phyloP scores from a whole-genome alignment of 2,113 vertebrate genomes.

The Alethe castanea region DNA sequence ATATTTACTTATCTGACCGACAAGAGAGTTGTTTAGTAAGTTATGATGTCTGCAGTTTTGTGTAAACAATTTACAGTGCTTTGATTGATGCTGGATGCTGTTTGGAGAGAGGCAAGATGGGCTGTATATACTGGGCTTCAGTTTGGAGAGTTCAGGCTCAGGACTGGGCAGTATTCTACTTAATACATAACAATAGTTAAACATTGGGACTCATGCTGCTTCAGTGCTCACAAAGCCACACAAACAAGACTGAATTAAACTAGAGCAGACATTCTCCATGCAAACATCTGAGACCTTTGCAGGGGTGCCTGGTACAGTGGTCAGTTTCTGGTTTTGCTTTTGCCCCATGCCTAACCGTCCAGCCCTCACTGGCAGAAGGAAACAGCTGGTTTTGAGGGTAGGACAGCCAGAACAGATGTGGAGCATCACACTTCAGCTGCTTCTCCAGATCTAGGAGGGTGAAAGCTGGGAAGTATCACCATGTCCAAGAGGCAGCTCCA shows the following conservation, averaged over 20 bases:
- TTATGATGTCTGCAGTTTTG: slow-evolving; percentile 30
- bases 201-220: not conserved
- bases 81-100: slow-evolving; percentile 3
- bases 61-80: slow-evolving; percentile 46
- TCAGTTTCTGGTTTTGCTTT: not conserved
- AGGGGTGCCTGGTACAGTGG: rapidly evolving
- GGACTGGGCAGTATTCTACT: not conserved
- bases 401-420: not conserved
- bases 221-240: not conserved
- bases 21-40: slow-evolving; percentile 32
- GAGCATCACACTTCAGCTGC: not conserved
- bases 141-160: not conserved
- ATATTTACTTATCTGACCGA: slow-evolving; percentile 54
- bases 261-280: not conserved
- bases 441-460: not conserved
- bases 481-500: not conserved
- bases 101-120: not conserved
- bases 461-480: not conserved
- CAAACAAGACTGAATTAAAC: not conserved
- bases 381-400: not conserved
- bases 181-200: slow-evolving; percentile 39
- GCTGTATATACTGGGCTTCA: not conserved
- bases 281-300: not conserved
- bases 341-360: not conserved
- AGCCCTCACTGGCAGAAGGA: not conserved